Base-by-base conservation (phyloP, 2,888 invertebrate genomes). In the Drosophila tripunctata region DNA sequence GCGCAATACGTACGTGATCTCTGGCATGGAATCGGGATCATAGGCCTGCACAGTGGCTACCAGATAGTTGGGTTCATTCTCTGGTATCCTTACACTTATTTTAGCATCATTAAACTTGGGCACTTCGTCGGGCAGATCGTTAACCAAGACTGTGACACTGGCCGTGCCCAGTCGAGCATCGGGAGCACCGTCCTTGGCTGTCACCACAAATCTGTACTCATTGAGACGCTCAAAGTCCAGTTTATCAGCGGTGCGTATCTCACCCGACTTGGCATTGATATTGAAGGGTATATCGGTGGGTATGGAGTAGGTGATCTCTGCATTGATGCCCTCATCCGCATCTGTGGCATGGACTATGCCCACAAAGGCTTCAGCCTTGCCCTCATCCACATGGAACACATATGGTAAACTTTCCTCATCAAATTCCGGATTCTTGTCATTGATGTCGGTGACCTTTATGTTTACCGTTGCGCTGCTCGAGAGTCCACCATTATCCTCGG, bases 401-500 rank as follows among this genome's bases (percentile, higher is more conserved):
- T 97, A 97, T 0, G 96, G 96, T 69, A 95, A 93, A 15, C 93
- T 93, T 1, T 89, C 88, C 51, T 94, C 93, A n/a, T 96, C 94
- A 87, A 97, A 98, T 87, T 96, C 96, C 0, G 97, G 97, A 90
- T 97, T 97, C 85, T 97, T 96, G 88, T 98, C 97, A 88, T 97
- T 97, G 67, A 97, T 96, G 83, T 98, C 98, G 0, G 96, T 96
- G 1, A 98, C 96, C 88, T 95, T 95, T 56, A 98, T 96, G 83
- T 97, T 96, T 0, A 97, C 96, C 0, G 96, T 96, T 0, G 96
- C 95, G 1, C 95, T 96, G 79, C 95, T 96, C 0, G 95, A 94
- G 31, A 97, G 91, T 40, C 95, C 96, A 1, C 96, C 97, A 19
- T 95, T 94, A 88, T 97, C 97, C 90, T 96, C 96, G 0, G 97